These are phyloP conservation scores for Neoniphon sammara DNA, from an alignment of 2,797 vertebrate species.

Conservation along the genomic window DNA sequence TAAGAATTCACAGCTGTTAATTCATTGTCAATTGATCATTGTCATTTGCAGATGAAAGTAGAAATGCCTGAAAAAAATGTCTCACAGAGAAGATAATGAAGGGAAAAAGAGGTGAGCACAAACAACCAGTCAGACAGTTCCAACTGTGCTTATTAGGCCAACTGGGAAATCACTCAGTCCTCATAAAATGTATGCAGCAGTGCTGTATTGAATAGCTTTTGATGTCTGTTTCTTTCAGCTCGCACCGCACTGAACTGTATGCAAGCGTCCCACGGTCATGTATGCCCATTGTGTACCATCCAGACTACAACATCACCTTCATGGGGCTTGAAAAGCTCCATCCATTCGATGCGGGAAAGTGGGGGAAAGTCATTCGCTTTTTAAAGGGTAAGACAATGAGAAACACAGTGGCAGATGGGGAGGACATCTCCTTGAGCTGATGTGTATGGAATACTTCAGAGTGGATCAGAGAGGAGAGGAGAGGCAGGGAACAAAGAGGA, in stretches of 20 bases:
- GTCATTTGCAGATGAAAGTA: slow-evolving; percentile 63
- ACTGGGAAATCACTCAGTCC: slow-evolving; percentile 17
- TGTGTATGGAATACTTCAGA: slow-evolving; percentile 10
- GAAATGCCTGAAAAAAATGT: slow-evolving; percentile 78
- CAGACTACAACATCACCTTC: slow-evolving; percentile 96
- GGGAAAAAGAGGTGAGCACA: slow-evolving; percentile 69
- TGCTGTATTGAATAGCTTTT: background rate
- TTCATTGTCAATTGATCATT: background rate
- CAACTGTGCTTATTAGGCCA: slow-evolving; percentile 10
- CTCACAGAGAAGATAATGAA: slow-evolving; percentile 74
- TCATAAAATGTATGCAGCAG: slow-evolving; percentile 14
- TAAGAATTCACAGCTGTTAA: background rate
- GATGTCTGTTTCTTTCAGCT: slow-evolving; percentile 74
- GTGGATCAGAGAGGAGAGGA: slow-evolving; percentile 11
- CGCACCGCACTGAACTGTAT: slow-evolving; percentile 87
- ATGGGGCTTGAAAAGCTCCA: slow-evolving; percentile 96
- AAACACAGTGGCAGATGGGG: slow-evolving; percentile 13
- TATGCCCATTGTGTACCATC: slow-evolving; percentile 93
- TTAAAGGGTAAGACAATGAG: slow-evolving; percentile 88
- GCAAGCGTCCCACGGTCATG: slow-evolving; percentile 79
- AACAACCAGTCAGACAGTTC: slow-evolving; percentile 1
- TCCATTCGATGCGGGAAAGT: slow-evolving; percentile 96
- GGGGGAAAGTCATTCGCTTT: slow-evolving; percentile 95
- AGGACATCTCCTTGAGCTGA: slow-evolving; percentile 28
- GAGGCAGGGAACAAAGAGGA: slow-evolving; percentile 36